Conservation (phyloP, 2,797 vertebrate genomes). For the Martes flavigula region DNA sequence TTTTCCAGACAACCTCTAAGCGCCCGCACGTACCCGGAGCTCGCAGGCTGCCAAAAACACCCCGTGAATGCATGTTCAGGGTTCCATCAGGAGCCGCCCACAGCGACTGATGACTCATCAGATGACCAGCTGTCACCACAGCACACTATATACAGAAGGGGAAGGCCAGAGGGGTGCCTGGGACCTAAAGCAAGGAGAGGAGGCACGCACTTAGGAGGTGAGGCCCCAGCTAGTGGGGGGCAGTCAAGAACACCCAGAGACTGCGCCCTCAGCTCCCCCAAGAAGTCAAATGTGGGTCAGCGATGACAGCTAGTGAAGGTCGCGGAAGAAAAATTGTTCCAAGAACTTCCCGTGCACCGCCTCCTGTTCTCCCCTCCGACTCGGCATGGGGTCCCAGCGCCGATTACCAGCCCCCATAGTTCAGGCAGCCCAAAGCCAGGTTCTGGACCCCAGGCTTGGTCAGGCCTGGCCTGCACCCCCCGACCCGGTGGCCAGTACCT, state of each 20-base stretch:
- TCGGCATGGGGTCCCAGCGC: accelerated
- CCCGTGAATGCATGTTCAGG: conserved; percentile 67
- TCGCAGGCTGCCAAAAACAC: conserved; percentile 53
- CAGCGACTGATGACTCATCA: conserved; percentile 66
- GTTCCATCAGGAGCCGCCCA: conserved; percentile 63
- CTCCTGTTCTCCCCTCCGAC: neutral
- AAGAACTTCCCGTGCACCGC: neutral
- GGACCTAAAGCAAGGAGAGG: neutral
- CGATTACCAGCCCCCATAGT: accelerated
- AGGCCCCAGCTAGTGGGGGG: neutral
- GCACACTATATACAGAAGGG: conserved; percentile 71
- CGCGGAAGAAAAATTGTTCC: conserved; percentile 9
- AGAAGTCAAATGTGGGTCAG: conserved; percentile 19
- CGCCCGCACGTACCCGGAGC: conserved; percentile 18
- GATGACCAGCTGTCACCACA: conserved; percentile 72
- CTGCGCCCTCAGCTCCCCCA: neutral
- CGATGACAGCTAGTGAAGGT: neutral
- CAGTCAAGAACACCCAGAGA: neutral
- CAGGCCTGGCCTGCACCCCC: neutral
- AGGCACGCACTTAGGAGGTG: neutral
- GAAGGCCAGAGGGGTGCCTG: conserved; percentile 44
- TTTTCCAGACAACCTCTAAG: conserved; percentile 22
- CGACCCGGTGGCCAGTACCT: neutral
- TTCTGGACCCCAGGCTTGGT: neutral
- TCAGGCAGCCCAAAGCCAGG: neutral